phyloP scores from a whole-genome alignment of 2,113 vertebrate genomes.

The Orientallactaga bullata region DNA sequence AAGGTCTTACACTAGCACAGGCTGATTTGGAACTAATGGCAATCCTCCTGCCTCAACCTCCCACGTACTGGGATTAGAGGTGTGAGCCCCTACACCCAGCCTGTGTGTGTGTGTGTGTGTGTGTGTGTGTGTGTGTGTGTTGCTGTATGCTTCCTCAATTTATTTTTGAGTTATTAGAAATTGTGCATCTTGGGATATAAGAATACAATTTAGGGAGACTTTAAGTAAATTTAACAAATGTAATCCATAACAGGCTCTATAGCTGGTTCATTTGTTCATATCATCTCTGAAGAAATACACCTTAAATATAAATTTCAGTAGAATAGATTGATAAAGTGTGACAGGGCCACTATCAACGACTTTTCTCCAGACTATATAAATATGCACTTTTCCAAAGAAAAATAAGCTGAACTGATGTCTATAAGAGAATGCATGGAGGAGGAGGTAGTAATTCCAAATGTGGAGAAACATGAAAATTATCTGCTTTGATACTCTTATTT shows the following conservation, averaged over 20 bases:
- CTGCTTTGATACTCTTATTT: not conserved
- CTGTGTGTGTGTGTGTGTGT: no score
- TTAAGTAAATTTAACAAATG: not conserved
- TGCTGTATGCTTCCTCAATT: not conserved
- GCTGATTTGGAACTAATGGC: no score
- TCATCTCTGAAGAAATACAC: not conserved
- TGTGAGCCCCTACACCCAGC: no score
- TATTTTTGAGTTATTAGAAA: constrained; percentile 18
- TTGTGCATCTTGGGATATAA: not conserved
- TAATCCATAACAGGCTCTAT: not conserved
- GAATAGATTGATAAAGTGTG: not conserved
- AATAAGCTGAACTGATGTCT: not conserved
- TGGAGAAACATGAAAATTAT: not conserved
- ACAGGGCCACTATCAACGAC: not conserved
- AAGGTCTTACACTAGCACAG: no score
- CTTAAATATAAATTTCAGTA: not conserved
- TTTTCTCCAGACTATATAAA: not conserved
- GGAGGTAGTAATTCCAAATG: not conserved
- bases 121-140: not conserved
- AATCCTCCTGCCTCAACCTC: no score
- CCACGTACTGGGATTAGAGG: no score
- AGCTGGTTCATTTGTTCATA: not conserved
- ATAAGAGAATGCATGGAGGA: not conserved
- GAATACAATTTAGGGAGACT: not conserved
- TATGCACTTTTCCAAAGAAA: not conserved